These are phyloP conservation scores for Oryzias woworae DNA, from an alignment of 2,113 vertebrate species.

Conservation along the genomic window DNA sequence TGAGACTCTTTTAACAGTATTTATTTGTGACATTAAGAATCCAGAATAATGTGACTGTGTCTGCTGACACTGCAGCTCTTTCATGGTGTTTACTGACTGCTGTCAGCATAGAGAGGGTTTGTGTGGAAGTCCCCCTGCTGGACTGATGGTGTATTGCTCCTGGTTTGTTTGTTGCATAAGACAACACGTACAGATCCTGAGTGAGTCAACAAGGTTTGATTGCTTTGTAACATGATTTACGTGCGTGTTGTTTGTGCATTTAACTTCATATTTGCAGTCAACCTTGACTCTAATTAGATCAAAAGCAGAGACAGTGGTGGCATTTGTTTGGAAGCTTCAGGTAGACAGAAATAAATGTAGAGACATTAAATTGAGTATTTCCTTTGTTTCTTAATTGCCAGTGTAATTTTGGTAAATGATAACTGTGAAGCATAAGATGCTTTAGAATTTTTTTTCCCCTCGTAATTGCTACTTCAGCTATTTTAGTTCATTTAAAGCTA, in stretches of 20 bases:
- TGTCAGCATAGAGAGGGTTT: conserved; percentile 1
- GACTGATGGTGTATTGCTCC: conserved; percentile 1
- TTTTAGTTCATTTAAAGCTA: background rate
- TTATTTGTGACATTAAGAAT: conserved; percentile 8
- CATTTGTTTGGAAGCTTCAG: conserved; percentile 21
- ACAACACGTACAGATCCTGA: conserved; percentile 34
- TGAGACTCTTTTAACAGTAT: conserved; percentile 14
- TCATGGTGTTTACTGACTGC: conserved; percentile 11
- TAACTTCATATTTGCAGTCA: conserved; percentile 27
- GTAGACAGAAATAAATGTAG: conserved; percentile 20
- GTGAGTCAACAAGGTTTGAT: conserved; percentile 28
- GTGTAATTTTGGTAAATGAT: background rate
- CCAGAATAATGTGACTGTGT: conserved; percentile 3
- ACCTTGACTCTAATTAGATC: conserved; percentile 23
- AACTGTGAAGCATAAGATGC: conserved; percentile 5
- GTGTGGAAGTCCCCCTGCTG: conserved; percentile 4
- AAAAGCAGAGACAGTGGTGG: conserved; percentile 21
- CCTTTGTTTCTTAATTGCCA: background rate
- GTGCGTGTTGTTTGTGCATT: conserved; percentile 29
- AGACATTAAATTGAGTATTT: conserved; percentile 11
- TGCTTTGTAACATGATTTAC: conserved; percentile 23
- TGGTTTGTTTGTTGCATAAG: conserved; percentile 28
- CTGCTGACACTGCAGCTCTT: conserved; percentile 4
- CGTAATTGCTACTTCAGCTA: conserved; percentile 15
- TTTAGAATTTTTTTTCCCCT: background rate